These are phyloP conservation scores for Chymomyza costata DNA, from an alignment of 1,140 invertebrate species.

Conservation along the genomic window DNA sequence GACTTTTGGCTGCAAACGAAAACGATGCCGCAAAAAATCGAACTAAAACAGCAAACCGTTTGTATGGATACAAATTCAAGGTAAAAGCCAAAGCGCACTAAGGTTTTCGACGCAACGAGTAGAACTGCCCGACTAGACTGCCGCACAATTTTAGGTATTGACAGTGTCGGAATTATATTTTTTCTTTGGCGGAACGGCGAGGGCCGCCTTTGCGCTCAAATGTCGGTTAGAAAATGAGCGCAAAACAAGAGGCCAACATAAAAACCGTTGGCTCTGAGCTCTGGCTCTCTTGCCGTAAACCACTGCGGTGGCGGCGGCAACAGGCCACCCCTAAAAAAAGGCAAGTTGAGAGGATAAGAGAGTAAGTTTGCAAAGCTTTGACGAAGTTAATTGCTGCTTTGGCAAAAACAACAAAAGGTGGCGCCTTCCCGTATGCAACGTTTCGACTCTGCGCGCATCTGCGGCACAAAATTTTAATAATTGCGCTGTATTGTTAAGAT, in stretches of 20 bases:
- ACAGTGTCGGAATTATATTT: too few relatives aligned
- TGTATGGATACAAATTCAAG: slow-evolving; percentile 28
- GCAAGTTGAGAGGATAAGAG: slow-evolving; percentile 19
- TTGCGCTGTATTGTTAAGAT: too few relatives aligned
- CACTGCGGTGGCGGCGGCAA: slow-evolving; percentile 26
- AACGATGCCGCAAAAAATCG: slow-evolving; percentile 38
- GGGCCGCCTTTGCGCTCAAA: slow-evolving; percentile 23
- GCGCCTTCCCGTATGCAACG: slow-evolving; percentile 23
- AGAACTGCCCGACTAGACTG: slow-evolving; percentile 56
- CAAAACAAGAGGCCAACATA: slow-evolving; percentile 21
- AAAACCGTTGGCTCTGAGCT: slow-evolving; percentile 4
- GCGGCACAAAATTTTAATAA: too few relatives aligned
- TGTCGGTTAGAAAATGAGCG: slow-evolving; percentile 41
- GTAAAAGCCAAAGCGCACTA: slow-evolving; percentile 11
- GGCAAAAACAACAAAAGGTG: too few relatives aligned
- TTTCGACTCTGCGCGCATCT: too few relatives aligned
- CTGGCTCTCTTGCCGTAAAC: slow-evolving; percentile 31
- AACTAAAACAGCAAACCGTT: slow-evolving; percentile 6
- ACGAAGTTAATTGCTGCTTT: slow-evolving; percentile 5
- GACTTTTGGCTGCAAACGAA: slow-evolving; percentile 12
- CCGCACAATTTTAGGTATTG: slow-evolving; percentile 18
- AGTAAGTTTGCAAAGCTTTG: slow-evolving; percentile 38
- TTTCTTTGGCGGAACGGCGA: slow-evolving; percentile 40
- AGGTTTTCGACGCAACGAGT: slow-evolving; percentile 37
- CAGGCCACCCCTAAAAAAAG: slow-evolving; percentile 58